Base-by-base conservation (phyloP, 1,140 invertebrate species). In the Caenorhabditis brenneri region DNA sequence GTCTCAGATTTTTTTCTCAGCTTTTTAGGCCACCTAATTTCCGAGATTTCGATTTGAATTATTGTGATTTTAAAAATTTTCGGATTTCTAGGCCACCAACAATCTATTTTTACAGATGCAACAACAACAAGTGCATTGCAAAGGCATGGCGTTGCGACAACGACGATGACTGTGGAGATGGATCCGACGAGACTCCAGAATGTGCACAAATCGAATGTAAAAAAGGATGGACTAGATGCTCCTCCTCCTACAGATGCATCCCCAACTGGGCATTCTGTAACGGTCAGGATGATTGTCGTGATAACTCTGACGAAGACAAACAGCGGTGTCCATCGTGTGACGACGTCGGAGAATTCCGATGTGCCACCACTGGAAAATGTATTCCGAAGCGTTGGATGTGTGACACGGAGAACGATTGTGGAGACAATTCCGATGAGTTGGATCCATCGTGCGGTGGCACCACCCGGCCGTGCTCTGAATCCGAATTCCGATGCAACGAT, bases 371-470 rank as follows among this genome's bases (percentile, higher is more conserved):
- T 84, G 96, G 96, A 0, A 95, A 89, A 94, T 99, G 97, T 91
- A 96, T 99, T 83, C 93, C 97, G 19, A 94, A 94, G 33, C 95
- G 95, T 49, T 99, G 97, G 97, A 95, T 95, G 89, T 98, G 97
- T 91, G 96, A 98, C 88, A 86, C 79, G 22, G 87, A 88, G 65
- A 86, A 83, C 55, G 87, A 88, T 46, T 89, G 87, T 48, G 89
- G 89, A 15, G 89, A 91, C 42, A 91, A 89, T 39, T 86, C 84
- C 0, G 89, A 90, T 42, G 89, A 90, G 69, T 84, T 86, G 0
- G 90, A 91, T 33, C 69, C 86, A 22, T 39, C 42, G 19, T 87
- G 86, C 83, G 89, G 89, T 29, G 88, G 90, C 27, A 90, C 89
- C 0, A 86, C 86, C 29, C 88, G 89, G 7, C 89, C 89, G 16